phyloP scores from a whole-genome alignment of 2,113 vertebrate species.

The Eolophus roseicapilla region DNA sequence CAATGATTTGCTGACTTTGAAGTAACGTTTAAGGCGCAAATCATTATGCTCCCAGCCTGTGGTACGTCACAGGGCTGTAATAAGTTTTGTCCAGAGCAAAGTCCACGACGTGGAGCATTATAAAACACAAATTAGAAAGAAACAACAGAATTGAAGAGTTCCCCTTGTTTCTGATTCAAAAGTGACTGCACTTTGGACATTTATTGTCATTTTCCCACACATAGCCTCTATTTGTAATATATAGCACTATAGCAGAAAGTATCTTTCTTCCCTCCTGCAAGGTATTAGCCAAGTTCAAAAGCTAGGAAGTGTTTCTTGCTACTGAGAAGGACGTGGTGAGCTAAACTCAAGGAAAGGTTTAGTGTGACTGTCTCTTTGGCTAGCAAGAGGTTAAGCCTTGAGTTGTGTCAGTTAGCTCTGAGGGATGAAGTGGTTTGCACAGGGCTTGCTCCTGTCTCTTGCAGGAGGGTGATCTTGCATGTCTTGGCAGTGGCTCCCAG shows the following conservation, averaged over 20 bases:
- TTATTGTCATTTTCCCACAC: not conserved
- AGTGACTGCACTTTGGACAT: not conserved
- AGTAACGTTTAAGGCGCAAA: slow-evolving; percentile 27
- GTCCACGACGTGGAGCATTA: slow-evolving; percentile 29
- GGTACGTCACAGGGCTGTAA: slow-evolving; percentile 30
- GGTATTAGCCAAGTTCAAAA: not conserved
- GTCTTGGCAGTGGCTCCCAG: not conserved
- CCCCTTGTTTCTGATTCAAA: slow-evolving; percentile 13
- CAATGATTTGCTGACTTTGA: slow-evolving; percentile 43
- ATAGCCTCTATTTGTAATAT: not conserved
- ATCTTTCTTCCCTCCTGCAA: not conserved
- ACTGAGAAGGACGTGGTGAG: not conserved
- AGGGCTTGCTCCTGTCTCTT: not conserved
- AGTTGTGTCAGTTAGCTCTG: not conserved
- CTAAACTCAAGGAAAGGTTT: not conserved
- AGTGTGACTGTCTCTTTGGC: not conserved
- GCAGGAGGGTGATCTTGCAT: not conserved
- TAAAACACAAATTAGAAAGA: slow-evolving; percentile 41
- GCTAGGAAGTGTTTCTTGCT: not conserved
- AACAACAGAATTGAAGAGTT: not conserved
- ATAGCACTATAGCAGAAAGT: not conserved
- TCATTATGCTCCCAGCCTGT: slow-evolving; percentile 1
- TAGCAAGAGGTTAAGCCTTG: not conserved
- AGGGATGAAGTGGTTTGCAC: not conserved
- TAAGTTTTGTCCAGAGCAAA: slow-evolving; percentile 61